These are phyloP conservation scores for Athrips mouffetella DNA, from an alignment of 2,888 invertebrate genomes.

Conservation along the genomic window DNA sequence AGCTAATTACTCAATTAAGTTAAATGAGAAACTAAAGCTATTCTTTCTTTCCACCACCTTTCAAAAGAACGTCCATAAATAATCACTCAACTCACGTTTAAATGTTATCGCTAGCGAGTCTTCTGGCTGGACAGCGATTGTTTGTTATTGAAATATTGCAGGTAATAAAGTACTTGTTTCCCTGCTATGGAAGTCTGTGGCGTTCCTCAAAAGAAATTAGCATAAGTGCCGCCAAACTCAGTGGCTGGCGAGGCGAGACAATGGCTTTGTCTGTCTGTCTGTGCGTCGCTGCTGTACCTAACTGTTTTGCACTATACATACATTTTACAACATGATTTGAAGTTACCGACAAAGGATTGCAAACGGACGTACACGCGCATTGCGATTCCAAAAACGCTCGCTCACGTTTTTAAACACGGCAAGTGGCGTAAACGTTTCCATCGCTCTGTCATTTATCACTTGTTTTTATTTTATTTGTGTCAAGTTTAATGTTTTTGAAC, in stretches of 20 bases:
- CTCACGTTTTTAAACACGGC: slow-evolving; percentile 31
- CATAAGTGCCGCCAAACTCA: slow-evolving; percentile 69
- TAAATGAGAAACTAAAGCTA: background rate
- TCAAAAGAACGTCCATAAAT: background rate
- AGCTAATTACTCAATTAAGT: slow-evolving; percentile 6
- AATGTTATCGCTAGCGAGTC: background rate
- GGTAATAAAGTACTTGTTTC: slow-evolving; percentile 55
- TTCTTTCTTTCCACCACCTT: background rate
- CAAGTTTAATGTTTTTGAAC: background rate
- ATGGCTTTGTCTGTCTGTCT: slow-evolving; percentile 69
- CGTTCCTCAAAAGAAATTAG: slow-evolving; percentile 69
- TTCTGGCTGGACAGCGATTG: slow-evolving; percentile 32
- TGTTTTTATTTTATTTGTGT: background rate
- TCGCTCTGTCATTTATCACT: background rate
- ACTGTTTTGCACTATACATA: slow-evolving; percentile 49
- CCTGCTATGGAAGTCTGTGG: slow-evolving; percentile 53
- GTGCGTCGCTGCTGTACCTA: slow-evolving; percentile 56
- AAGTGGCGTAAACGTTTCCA: slow-evolving; percentile 22
- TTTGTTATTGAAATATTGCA: slow-evolving; percentile 47
- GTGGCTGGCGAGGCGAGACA: slow-evolving; percentile 52
- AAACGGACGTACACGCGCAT: slow-evolving; percentile 28
- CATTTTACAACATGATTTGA: slow-evolving; percentile 52
- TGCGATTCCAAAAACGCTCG: slow-evolving; percentile 30
- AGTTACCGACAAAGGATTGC: slow-evolving; percentile 41
- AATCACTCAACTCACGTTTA: background rate